phyloP scores from a whole-genome alignment of 2,888 invertebrate genomes.

The Cremastinae sp. region DNA sequence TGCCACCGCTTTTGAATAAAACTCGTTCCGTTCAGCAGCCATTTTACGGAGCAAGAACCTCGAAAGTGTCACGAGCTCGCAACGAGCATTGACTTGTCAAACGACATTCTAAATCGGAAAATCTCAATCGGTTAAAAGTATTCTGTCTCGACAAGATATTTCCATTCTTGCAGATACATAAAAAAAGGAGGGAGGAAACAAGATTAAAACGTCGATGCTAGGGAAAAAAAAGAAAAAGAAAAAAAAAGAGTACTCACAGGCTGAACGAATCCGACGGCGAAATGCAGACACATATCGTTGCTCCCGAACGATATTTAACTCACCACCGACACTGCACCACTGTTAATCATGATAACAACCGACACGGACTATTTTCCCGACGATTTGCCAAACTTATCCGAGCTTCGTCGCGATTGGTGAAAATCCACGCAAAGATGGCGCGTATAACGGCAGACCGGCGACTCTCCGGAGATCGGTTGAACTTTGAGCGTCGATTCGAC shows the following conservation, averaged over 20 bases:
- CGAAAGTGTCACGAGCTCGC: too few species aligned
- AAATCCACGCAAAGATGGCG: constrained; percentile 39
- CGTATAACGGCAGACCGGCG: not conserved
- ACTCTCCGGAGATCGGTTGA: too few species aligned
- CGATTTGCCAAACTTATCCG: constrained; percentile 54
- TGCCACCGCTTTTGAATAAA: too few species aligned
- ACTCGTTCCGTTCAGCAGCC: too few species aligned
- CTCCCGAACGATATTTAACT: constrained; percentile 46
- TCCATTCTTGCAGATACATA: too few species aligned
- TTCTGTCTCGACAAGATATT: too few species aligned
- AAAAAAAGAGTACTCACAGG: constrained; percentile 56
- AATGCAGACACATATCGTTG: constrained; percentile 63
- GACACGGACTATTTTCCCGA: constrained; percentile 19
- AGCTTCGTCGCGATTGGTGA: constrained; percentile 22
- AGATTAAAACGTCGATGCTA: not conserved
- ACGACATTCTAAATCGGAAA: too few species aligned
- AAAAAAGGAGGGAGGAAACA: not conserved
- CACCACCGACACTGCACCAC: constrained; percentile 56
- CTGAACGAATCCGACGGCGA: constrained; percentile 62
- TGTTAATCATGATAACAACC: constrained; percentile 6
- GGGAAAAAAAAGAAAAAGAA: not conserved
- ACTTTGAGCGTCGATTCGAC: too few species aligned
- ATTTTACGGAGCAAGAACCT: too few species aligned
- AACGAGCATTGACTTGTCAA: too few species aligned
- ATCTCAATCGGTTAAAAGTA: too few species aligned